Percentiles rank a stretch among this genome's conserved stretches.
These are phyloP conservation scores for Steatocranus sp. DNA, from an alignment of 2,797 vertebrate genomes.

Conservation along the genomic window DNA sequence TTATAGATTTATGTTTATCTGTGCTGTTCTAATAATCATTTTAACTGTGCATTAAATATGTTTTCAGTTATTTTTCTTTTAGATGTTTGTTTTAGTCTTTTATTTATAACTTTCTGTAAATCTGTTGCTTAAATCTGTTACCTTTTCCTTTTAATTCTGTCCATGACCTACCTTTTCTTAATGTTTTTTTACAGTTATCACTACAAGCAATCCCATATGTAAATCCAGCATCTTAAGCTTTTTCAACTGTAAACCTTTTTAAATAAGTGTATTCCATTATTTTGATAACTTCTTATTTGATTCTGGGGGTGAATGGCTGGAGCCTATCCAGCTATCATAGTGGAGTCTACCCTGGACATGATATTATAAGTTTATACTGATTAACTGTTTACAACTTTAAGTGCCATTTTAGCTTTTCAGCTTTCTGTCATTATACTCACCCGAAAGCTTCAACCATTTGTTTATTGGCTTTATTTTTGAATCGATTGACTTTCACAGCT, in stretches of 20 bases:
- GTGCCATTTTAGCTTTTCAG: background rate
- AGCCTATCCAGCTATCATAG: background rate
- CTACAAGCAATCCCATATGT: background rate
- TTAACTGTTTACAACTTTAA: background rate
- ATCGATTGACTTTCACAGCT: background rate
- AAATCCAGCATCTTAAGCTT: background rate
- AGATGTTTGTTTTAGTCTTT: background rate
- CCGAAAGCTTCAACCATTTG: background rate
- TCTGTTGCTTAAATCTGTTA: background rate
- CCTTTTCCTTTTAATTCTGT: background rate
- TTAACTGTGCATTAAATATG: background rate
- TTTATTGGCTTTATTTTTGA: background rate
- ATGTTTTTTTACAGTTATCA: background rate
- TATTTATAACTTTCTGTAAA: background rate
- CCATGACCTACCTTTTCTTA: background rate
- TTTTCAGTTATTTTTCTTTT: background rate
- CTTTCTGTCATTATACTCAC: background rate
- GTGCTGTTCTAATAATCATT: background rate
- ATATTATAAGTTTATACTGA: background rate
- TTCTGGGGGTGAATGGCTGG: background rate
- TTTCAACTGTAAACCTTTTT: background rate
- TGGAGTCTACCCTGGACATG: background rate
- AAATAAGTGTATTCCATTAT: background rate
- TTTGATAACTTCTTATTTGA: background rate
- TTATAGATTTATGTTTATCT: background rate